These are phyloP conservation scores for Melanotaenia trifasciata DNA, from an alignment of 2,797 vertebrate species.

Conservation along the genomic window DNA sequence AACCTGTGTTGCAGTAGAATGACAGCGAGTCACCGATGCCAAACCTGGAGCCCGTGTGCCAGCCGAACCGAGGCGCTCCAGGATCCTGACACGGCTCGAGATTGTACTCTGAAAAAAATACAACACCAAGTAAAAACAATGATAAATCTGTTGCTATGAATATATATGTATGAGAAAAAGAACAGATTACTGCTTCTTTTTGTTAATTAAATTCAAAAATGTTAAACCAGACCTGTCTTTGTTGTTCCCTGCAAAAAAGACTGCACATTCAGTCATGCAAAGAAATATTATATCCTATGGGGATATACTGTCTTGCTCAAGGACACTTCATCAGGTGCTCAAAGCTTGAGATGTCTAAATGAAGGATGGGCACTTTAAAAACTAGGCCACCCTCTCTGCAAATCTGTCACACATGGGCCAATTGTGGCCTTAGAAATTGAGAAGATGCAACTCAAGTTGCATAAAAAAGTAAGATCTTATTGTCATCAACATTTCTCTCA, in stretches of 20 bases:
- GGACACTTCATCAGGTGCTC: constrained; percentile 51
- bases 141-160: not conserved
- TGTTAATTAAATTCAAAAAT: not conserved
- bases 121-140: not conserved
- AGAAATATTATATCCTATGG: constrained; percentile 10
- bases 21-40: constrained; percentile 91
- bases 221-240: not conserved
- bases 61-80: constrained; percentile 89
- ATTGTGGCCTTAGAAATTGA: constrained; percentile 41
- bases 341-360: constrained; percentile 47
- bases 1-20: constrained; percentile 92
- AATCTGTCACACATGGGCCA: constrained; percentile 28
- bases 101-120: constrained; percentile 87
- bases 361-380: constrained; percentile 50
- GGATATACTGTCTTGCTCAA: constrained; percentile 46
- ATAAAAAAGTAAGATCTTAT: constrained; percentile 18
- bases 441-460: constrained; percentile 19
- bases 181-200: constrained; percentile 2
- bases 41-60: constrained; percentile 89
- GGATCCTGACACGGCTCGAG: constrained; percentile 96
- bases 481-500: constrained; percentile 23
- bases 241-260: constrained; percentile 8
- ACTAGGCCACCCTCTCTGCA: constrained; percentile 32
- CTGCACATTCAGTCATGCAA: constrained; percentile 23
- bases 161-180: not conserved